Conservation (phyloP, 2,797 vertebrate species). For the Enteromius radiatus region DNA sequence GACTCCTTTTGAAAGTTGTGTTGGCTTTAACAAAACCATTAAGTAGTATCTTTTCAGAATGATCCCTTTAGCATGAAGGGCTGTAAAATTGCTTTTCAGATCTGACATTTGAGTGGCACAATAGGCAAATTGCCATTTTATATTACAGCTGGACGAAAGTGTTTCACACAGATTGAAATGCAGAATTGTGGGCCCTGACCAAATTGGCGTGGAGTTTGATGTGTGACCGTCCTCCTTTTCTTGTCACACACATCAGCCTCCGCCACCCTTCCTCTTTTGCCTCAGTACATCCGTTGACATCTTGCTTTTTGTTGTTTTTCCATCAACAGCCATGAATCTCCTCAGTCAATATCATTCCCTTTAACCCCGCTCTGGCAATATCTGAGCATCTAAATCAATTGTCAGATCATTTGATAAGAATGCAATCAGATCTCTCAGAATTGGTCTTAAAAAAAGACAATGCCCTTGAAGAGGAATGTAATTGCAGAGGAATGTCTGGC, state of each 20-base stretch:
- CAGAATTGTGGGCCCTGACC: slow-evolving; percentile 21
- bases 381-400: slow-evolving; percentile 55
- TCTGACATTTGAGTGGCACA: slow-evolving; percentile 44
- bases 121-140: slow-evolving; percentile 40
- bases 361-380: slow-evolving; percentile 37
- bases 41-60: slow-evolving; percentile 21
- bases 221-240: slow-evolving; percentile 41
- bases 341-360: slow-evolving; percentile 37
- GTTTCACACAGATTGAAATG: slow-evolving; percentile 47
- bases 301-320: slow-evolving; percentile 37
- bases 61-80: slow-evolving; percentile 13
- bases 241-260: slow-evolving; percentile 32
- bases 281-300: slow-evolving; percentile 39
- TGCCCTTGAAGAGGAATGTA: slow-evolving; percentile 53
- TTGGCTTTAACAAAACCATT: slow-evolving; percentile 11
- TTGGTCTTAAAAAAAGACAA: slow-evolving; percentile 43
- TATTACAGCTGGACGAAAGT: slow-evolving; percentile 38
- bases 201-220: slow-evolving; percentile 43
- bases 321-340: slow-evolving; percentile 25
- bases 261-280: slow-evolving; percentile 10
- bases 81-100: slow-evolving; percentile 45
- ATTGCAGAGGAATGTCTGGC: slow-evolving; percentile 29
- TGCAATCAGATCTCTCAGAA: slow-evolving; percentile 57
- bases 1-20: slow-evolving; percentile 1
- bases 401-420: slow-evolving; percentile 57